These are phyloP conservation scores for Ecliptopera silaceata DNA, from an alignment of 2,888 invertebrate species.

Conservation along the genomic window DNA sequence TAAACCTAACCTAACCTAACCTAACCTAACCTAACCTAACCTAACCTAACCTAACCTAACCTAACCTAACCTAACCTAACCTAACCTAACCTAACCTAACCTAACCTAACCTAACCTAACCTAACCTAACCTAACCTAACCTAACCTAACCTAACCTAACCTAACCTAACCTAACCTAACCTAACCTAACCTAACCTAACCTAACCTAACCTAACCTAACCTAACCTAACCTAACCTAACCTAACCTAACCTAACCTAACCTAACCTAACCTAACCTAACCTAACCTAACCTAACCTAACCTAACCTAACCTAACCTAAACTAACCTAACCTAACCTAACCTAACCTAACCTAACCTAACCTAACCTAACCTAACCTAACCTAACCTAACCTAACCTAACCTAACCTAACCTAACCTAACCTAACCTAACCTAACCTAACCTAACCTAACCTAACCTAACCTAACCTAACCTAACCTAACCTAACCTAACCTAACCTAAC, in stretches of 20 bases:
- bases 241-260: constrained; percentile 25
- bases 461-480: constrained; percentile 25
- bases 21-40: constrained; percentile 25
- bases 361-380: constrained; percentile 21
- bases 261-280: constrained; percentile 22
- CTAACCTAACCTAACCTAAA: constrained; percentile 25
- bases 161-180: constrained; percentile 21
- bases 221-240: constrained; percentile 27
- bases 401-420: constrained; percentile 24
- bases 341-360: constrained; percentile 28
- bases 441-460: constrained; percentile 27
- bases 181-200: constrained; percentile 24
- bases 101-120: constrained; percentile 26
- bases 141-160: constrained; percentile 21
- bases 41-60: constrained; percentile 22
- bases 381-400: constrained; percentile 21
- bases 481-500: constrained; percentile 22
- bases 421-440: constrained; percentile 27
- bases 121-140: constrained; percentile 28
- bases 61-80: constrained; percentile 23
- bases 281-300: constrained; percentile 23
- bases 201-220: constrained; percentile 27
- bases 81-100: constrained; percentile 25
- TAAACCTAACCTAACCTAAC: constrained; percentile 27
- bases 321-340: constrained; percentile 26